Percentiles rank a stretch among this genome's conserved stretches.
phyloP scores from a whole-genome alignment of 2,797 vertebrate species.

The Paramormyrops hopkinsi region DNA sequence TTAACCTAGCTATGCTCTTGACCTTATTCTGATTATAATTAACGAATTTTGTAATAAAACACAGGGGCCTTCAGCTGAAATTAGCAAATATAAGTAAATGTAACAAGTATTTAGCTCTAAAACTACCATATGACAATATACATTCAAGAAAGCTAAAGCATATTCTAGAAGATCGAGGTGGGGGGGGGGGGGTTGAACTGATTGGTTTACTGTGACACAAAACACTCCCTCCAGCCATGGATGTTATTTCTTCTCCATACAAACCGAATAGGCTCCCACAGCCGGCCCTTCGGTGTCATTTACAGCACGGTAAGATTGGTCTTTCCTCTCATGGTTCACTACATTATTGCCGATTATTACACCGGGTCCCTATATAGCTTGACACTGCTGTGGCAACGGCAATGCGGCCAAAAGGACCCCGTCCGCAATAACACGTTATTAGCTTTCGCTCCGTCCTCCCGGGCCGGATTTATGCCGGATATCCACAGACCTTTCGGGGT shows the following conservation, averaged over 20 bases:
- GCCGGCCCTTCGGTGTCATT: slow-evolving; percentile 52
- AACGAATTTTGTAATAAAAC: background rate
- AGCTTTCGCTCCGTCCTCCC: slow-evolving; percentile 61
- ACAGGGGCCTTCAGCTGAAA: background rate
- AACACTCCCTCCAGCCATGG: slow-evolving; percentile 6
- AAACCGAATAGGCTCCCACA: slow-evolving; percentile 2
- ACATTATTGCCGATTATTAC: slow-evolving; percentile 75
- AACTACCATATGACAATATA: background rate
- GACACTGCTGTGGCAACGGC: slow-evolving; percentile 66
- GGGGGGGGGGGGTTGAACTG: background rate
- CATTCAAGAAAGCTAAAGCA: slow-evolving; percentile 5
- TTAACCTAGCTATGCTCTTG: background rate
- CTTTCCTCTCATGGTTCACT: slow-evolving; percentile 59
- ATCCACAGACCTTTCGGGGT: slow-evolving; percentile 67
- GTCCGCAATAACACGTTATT: slow-evolving; percentile 76
- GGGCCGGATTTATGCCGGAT: slow-evolving; percentile 72
- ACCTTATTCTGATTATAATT: background rate
- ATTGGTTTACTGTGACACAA: slow-evolving; percentile 15
- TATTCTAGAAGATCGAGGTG: background rate
- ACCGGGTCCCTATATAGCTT: slow-evolving; percentile 60
- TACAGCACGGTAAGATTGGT: slow-evolving; percentile 58
- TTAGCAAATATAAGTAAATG: background rate
- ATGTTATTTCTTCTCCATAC: slow-evolving; percentile 17
- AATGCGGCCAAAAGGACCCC: slow-evolving; percentile 61
- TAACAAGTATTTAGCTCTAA: background rate